Conservation (phyloP, 1,140 invertebrate genomes). For the Bombus balteatus region DNA sequence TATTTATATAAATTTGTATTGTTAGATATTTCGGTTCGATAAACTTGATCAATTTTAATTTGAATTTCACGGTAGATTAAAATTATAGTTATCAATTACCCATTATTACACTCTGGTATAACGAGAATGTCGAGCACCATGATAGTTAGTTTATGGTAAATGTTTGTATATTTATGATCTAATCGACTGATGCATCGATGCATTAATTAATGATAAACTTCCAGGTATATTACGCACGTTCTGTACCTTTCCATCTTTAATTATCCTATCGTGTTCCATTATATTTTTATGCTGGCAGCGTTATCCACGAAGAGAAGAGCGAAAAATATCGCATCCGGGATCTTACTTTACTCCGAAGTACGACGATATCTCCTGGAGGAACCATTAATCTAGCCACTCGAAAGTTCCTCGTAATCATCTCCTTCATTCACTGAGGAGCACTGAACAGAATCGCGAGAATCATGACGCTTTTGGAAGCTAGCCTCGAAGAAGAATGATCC, state of each 20-base stretch:
- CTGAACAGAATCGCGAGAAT: background rate
- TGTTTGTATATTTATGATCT: too few relatives aligned
- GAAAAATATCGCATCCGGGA: background rate
- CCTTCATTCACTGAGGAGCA: too few relatives aligned
- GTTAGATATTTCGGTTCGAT: too few relatives aligned
- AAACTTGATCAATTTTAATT: too few relatives aligned
- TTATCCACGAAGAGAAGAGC: background rate
- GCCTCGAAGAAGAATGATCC: background rate
- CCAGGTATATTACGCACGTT: too few relatives aligned
- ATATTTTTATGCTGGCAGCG: background rate
- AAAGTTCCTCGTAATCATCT: background rate
- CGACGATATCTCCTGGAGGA: background rate
- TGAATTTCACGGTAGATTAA: too few relatives aligned
- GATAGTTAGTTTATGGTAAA: background rate
- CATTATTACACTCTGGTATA: too few relatives aligned
- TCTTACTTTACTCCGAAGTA: background rate
- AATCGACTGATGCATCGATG: too few relatives aligned
- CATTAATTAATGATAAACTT: too few relatives aligned
- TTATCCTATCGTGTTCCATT: too few relatives aligned
- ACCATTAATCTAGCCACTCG: conserved; percentile 14
- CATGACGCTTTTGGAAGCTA: background rate
- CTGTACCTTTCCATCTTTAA: background rate
- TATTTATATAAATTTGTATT: too few relatives aligned
- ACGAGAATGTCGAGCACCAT: background rate
- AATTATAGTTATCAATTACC: too few relatives aligned